phyloP scores from a whole-genome alignment of 2,888 invertebrate species.

The Germaria angustata region DNA sequence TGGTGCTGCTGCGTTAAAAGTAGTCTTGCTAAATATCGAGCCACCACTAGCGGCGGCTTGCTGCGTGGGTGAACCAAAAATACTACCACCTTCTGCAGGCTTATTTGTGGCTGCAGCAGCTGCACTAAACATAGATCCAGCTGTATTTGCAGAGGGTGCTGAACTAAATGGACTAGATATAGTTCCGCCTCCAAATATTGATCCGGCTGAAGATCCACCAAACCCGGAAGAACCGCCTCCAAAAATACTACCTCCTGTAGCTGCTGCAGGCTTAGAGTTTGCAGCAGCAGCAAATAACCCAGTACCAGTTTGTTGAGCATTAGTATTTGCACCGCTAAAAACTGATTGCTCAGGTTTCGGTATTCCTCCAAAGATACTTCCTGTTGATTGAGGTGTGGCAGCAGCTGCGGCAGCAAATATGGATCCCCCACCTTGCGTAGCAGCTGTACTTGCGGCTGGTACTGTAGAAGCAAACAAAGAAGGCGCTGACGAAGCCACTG shows the following conservation, averaged over 20 bases:
- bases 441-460: constrained; percentile 38
- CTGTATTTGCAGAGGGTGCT: constrained; percentile 45
- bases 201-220: constrained; percentile 60
- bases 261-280: constrained; percentile 67
- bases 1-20: constrained; percentile 53
- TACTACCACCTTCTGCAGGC: constrained; percentile 69
- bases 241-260: constrained; percentile 70
- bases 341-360: constrained; percentile 76
- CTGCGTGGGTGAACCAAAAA: constrained; percentile 71
- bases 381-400: constrained; percentile 51
- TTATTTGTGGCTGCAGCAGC: constrained; percentile 53
- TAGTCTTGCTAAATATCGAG: constrained; percentile 66
- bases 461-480: constrained; percentile 44
- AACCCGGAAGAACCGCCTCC: constrained; percentile 63
- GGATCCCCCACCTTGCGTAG: constrained; percentile 59
- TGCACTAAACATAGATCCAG: constrained; percentile 66
- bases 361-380: constrained; percentile 74
- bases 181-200: constrained; percentile 71
- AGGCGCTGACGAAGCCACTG: constrained; percentile 58
- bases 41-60: constrained; percentile 59
- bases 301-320: constrained; percentile 66
- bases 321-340: constrained; percentile 68
- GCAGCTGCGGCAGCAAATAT: constrained; percentile 60
- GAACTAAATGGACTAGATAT: constrained; percentile 45
- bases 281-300: constrained; percentile 73